Conservation (phyloP, 2,888 invertebrate species). For the Meganola albula region DNA sequence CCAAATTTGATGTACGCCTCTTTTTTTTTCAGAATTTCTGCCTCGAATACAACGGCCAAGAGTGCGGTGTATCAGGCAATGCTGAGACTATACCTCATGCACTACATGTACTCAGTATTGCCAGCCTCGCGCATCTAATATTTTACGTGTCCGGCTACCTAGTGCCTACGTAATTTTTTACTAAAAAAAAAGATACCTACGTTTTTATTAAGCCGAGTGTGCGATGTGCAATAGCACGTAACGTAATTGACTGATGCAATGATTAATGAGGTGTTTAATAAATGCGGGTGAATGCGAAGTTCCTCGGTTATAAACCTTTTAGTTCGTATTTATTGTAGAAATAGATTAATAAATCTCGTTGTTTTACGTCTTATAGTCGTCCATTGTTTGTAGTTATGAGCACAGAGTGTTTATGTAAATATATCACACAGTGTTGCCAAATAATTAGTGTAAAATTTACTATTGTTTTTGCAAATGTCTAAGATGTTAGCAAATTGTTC, state of each 20-base stretch:
- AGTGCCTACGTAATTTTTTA: constrained; percentile 27
- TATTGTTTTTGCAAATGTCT: too few relatives aligned
- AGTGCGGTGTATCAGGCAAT: constrained; percentile 46
- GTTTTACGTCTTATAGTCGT: constrained; percentile 28
- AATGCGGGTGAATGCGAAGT: constrained; percentile 30
- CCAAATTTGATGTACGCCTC: too few relatives aligned
- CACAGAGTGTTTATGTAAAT: constrained; percentile 28
- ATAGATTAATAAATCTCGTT: constrained; percentile 26
- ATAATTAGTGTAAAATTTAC: constrained; percentile 18
- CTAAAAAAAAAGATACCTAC: background rate
- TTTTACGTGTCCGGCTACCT: constrained; percentile 19
- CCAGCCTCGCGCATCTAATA: constrained; percentile 36
- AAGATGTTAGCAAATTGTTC: constrained; percentile 3
- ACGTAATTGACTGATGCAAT: constrained; percentile 23
- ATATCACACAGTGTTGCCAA: constrained; percentile 28
- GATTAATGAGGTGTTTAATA: constrained; percentile 24
- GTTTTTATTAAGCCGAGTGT: constrained; percentile 8
- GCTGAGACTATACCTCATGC: constrained; percentile 32
- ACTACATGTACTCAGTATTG: constrained; percentile 37
- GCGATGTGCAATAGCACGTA: constrained; percentile 21
- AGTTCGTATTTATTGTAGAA: constrained; percentile 29
- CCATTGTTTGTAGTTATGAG: constrained; percentile 26
- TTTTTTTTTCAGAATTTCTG: constrained; percentile 65
- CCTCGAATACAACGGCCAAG: constrained; percentile 61
- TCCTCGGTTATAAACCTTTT: constrained; percentile 32